Conservation (phyloP, 2,888 invertebrate genomes). For the Parasteatoda lunata region DNA sequence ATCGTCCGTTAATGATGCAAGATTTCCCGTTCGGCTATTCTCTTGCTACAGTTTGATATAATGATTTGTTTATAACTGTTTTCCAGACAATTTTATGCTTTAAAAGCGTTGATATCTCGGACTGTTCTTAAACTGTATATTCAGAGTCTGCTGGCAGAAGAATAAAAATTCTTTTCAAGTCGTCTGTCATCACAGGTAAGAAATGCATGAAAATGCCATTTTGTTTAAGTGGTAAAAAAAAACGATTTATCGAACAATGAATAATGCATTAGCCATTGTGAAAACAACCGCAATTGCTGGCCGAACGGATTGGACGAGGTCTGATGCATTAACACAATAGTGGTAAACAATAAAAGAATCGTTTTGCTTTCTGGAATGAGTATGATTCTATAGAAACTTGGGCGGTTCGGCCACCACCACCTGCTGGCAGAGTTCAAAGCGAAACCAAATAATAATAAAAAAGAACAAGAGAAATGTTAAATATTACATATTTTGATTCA, state of each 20-base stretch:
- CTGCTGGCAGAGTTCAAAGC: slow-evolving; percentile 22
- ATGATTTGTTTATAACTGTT: no score
- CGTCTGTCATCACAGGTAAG: neutral
- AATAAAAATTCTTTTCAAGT: no score
- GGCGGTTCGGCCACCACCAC: slow-evolving; percentile 41
- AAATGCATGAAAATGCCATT: neutral
- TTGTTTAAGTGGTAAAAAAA: slow-evolving; percentile 2
- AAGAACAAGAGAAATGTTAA: slow-evolving; percentile 11
- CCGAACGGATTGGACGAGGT: slow-evolving; percentile 43
- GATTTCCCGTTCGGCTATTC: no score
- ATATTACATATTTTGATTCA: no score
- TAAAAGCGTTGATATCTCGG: no score
- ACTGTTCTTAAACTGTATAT: no score
- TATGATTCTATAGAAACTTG: slow-evolving; percentile 40
- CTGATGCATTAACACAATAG: slow-evolving; percentile 61
- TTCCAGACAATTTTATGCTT: no score
- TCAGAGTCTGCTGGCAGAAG: no score
- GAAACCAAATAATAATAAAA: slow-evolving; percentile 23
- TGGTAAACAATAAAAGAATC: slow-evolving; percentile 35
- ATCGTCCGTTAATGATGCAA: no score
- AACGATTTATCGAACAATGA: slow-evolving; percentile 37
- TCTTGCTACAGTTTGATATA: no score
- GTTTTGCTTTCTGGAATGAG: slow-evolving; percentile 42
- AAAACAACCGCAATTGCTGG: slow-evolving; percentile 25
- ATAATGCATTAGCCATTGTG: slow-evolving; percentile 56